Conservation (phyloP, 2,888 invertebrate species). For the Dascillus cervinus region DNA sequence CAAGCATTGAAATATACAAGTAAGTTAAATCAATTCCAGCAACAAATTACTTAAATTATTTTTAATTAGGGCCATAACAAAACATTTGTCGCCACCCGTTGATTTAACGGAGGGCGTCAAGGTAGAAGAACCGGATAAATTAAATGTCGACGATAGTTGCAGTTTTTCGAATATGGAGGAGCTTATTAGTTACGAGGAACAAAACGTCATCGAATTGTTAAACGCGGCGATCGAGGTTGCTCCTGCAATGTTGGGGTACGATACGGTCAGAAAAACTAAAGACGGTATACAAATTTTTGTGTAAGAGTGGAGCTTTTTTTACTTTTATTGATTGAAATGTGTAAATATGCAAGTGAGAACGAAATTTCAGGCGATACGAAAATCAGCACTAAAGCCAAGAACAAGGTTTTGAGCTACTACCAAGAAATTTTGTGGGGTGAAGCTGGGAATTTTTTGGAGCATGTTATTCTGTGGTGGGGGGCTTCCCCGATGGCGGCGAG, state of each 20-base stretch:
- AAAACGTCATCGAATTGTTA: conserved; percentile 55
- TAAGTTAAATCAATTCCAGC: conserved; percentile 25
- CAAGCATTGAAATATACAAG: conserved; percentile 67
- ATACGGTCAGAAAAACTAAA: conserved; percentile 49
- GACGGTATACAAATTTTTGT: conserved; percentile 14
- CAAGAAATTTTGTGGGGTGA: conserved; percentile 74
- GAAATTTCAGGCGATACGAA: conserved; percentile 47
- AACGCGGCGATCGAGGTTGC: conserved; percentile 52
- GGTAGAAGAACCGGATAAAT: conserved; percentile 42
- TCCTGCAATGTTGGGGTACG: conserved; percentile 53
- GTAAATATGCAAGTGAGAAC: conserved; percentile 2
- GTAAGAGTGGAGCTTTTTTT: conserved; percentile 1
- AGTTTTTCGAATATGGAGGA: conserved; percentile 53
- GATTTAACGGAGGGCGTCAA: conserved; percentile 35
- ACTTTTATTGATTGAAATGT: background rate
- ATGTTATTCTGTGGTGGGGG: conserved; percentile 80
- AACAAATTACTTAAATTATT: conserved; percentile 12
- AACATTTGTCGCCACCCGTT: conserved; percentile 59
- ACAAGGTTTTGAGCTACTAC: conserved; percentile 61
- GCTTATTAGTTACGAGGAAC: conserved; percentile 59
- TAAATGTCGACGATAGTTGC: conserved; percentile 32
- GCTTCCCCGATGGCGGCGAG: conserved; percentile 62
- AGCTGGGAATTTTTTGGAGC: conserved; percentile 71
- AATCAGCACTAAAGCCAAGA: conserved; percentile 52
- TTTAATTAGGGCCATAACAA: conserved; percentile 55